These are phyloP conservation scores for Apus apus DNA, from an alignment of 2,113 vertebrate species.

Conservation along the genomic window DNA sequence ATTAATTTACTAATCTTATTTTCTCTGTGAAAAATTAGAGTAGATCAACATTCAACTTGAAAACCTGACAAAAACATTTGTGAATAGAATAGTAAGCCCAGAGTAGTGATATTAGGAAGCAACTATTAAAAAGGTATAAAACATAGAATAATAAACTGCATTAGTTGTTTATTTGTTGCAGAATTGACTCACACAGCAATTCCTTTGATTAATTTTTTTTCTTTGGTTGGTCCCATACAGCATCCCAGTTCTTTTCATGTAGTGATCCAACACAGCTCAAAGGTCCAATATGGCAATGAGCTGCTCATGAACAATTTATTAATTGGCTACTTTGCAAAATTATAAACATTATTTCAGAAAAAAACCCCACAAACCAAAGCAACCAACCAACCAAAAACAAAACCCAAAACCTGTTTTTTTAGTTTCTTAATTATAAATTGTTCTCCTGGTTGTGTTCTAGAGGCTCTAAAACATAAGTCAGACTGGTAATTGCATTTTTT, in stretches of 20 bases:
- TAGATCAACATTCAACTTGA: background rate
- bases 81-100: background rate
- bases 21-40: background rate
- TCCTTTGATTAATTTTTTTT: conserved; percentile 27
- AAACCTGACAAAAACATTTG: background rate
- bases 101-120: background rate
- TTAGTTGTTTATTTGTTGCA: background rate
- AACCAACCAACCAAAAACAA: no score
- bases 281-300: background rate
- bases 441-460: background rate
- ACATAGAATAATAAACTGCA: background rate
- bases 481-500: background rate
- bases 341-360: background rate
- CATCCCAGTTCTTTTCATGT: background rate
- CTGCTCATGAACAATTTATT: conserved; percentile 5
- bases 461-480: background rate
- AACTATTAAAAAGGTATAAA: background rate
- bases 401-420: background rate
- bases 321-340: background rate
- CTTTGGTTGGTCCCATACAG: background rate
- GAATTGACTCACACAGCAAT: background rate
- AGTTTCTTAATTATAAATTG: background rate
- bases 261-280: background rate
- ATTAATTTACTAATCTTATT: background rate
- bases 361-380: background rate